Conservation (phyloP, 2,113 vertebrate genomes). For the Balaeniceps rex region DNA sequence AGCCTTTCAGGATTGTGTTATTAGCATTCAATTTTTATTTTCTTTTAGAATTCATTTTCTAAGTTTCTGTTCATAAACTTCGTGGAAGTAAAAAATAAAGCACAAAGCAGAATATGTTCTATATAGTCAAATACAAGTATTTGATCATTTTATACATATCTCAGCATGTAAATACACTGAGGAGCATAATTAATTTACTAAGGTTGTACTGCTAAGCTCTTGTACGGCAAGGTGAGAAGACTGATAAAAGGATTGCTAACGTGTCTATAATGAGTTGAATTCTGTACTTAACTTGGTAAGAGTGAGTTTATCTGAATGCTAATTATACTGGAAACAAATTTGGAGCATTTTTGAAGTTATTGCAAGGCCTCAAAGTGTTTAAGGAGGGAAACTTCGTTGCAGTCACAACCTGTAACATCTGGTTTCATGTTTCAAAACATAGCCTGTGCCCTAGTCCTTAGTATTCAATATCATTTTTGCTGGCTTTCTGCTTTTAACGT, state of each 20-base stretch:
- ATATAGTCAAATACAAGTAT: not conserved
- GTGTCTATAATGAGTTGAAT: not conserved
- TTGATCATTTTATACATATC: not conserved
- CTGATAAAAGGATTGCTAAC: not conserved
- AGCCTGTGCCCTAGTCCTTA: not conserved
- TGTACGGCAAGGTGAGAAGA: not conserved
- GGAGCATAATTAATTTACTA: not conserved
- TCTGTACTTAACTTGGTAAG: not conserved
- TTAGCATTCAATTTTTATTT: not conserved
- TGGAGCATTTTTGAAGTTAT: not conserved
- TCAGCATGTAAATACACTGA: not conserved
- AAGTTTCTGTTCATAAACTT: not conserved
- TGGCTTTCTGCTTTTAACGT: not conserved
- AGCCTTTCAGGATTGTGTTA: not conserved
- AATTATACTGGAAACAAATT: not conserved
- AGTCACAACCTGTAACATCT: not conserved
- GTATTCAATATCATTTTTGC: not conserved
- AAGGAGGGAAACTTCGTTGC: not conserved
- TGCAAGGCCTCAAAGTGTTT: not conserved
- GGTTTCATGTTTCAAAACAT: not conserved
- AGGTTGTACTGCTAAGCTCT: not conserved
- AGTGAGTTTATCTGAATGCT: not conserved
- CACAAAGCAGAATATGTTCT: not conserved
- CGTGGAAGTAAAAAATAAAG: not conserved
- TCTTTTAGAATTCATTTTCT: not conserved